These are phyloP conservation scores for Sminthurinus signatus DNA, from an alignment of 1,140 invertebrate genomes.

Conservation along the genomic window DNA sequence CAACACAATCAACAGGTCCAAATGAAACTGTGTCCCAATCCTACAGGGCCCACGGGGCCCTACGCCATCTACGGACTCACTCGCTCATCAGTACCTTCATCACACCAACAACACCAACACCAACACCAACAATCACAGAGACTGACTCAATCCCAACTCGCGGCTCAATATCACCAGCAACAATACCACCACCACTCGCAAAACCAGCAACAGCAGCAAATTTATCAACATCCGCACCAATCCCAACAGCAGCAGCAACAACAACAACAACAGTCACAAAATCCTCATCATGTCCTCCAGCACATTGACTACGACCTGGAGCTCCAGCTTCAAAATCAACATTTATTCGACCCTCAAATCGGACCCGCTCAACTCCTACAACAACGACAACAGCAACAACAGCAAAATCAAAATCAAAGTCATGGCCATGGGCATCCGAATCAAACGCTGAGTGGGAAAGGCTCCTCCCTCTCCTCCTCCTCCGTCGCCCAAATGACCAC, in stretches of 20 bases:
- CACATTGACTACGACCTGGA: background rate
- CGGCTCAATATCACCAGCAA: background rate
- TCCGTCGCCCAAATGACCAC: too few relatives aligned
- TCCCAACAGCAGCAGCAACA: background rate
- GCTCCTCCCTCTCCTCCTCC: constrained; percentile 6
- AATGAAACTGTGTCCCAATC: background rate
- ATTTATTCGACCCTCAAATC: too few relatives aligned
- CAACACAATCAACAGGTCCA: background rate
- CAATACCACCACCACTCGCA: constrained; percentile 7
- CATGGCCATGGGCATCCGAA: too few relatives aligned
- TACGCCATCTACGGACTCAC: background rate
- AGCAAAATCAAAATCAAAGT: background rate
- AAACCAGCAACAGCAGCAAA: background rate
- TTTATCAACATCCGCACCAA: background rate
- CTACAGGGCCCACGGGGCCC: background rate
- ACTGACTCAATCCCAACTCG: background rate
- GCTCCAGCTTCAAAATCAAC: background rate
- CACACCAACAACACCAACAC: background rate
- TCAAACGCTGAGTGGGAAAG: background rate
- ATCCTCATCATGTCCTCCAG: background rate
- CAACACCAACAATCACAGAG: constrained; percentile 14
- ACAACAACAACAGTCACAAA: background rate
- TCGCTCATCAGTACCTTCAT: constrained; percentile 8
- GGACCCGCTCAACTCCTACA: background rate
- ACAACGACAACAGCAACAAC: background rate